Base-by-base conservation (phyloP, 2,888 invertebrate species). In the Gymnoscelis rufifasciata region DNA sequence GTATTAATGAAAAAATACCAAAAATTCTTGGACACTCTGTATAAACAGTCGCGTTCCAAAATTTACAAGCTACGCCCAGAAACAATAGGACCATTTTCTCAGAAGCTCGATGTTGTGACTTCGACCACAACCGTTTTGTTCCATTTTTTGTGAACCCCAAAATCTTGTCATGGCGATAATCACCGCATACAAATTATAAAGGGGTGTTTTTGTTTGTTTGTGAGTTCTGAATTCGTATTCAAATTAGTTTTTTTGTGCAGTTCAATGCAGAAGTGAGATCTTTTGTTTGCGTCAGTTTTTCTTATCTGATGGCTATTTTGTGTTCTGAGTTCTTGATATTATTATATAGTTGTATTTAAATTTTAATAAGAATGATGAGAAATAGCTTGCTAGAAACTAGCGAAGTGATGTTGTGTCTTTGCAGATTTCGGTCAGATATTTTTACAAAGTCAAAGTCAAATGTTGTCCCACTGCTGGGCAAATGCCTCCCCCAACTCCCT, bases 61-160 rank as follows among this genome's bases (percentile, higher is more conserved):
- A 74, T 72, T 72, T 69, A 64, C 59, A 19, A 19, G 19, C 62
- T 71, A 68, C 66, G 62, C 60, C 62, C 59, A 64, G 60, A 73
- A 66, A 73, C 72, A 77, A 77, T 69, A 57, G 54, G 50, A 51
- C 44, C 56, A 42, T 55, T 52, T 81, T 81, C 80, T 63, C 31
- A 70, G 79, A 79, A 80, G 68, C 67, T 64, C 57, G 67, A 68
- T 74, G 73, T 78, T 78, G 71, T 74, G 74, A 74, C 74, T 74
- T 14, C 14, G 31, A 14, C 59, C 40, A 54, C 58, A 51, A 65
- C 63, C 62, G 38, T 42, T 37, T 10, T 52, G 59, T 62, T 65
- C 57, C 19, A 10, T 61, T 60, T 54, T 46, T 63, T 37, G 42
- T 13, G 5, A 47, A 42, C 52, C 53, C 59, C 51, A 47, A 19